These are phyloP conservation scores for Percina caprodes DNA, from an alignment of 2,113 vertebrate genomes.

Conservation along the genomic window DNA sequence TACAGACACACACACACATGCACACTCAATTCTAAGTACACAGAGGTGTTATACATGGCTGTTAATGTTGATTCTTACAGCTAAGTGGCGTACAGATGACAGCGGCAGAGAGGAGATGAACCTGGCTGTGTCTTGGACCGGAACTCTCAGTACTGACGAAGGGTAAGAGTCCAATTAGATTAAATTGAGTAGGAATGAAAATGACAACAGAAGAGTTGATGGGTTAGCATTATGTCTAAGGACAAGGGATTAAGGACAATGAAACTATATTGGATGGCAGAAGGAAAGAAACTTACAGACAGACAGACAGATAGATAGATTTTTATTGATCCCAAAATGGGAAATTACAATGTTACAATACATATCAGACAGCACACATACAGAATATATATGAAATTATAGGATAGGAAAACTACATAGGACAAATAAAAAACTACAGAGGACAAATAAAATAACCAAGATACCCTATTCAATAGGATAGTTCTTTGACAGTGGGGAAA, in stretches of 20 bases:
- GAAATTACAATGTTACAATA: too few species aligned
- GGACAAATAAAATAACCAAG: not conserved
- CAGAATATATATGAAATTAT: too few species aligned
- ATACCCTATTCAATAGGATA: too few species aligned
- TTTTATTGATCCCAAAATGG: too few species aligned
- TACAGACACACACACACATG: not conserved
- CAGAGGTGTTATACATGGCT: not conserved
- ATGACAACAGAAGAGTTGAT: not conserved
- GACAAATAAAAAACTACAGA: not conserved
- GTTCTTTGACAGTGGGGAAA: not conserved
- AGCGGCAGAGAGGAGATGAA: conserved; percentile 95
- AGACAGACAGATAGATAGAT: not conserved
- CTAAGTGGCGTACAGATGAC: conserved; percentile 94
- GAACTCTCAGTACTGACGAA: conserved; percentile 90
- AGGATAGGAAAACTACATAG: not conserved
- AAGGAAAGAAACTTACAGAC: not conserved
- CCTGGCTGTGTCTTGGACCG: conserved; percentile 93
- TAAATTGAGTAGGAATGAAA: not conserved
- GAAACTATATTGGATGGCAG: not conserved
- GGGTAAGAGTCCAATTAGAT: conserved; percentile 82
- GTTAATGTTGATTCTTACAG: conserved; percentile 74
- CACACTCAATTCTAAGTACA: not conserved
- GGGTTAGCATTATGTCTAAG: not conserved
- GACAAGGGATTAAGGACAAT: not conserved
- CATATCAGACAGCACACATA: too few species aligned